These are phyloP conservation scores for Caenorhabditis sulstoni DNA, from an alignment of 2,888 invertebrate genomes.

Conservation along the genomic window DNA sequence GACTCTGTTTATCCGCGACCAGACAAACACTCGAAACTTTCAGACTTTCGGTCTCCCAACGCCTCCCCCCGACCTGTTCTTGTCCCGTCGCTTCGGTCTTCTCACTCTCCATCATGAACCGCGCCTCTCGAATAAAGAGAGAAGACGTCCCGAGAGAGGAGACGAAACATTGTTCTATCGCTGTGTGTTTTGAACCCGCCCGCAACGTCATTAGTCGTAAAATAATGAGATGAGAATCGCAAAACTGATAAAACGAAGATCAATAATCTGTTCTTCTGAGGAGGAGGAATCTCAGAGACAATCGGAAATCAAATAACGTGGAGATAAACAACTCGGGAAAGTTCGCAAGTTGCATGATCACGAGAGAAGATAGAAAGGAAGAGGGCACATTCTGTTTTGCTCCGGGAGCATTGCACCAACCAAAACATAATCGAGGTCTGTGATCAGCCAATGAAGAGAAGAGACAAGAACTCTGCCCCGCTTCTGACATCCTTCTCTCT, in stretches of 20 bases:
- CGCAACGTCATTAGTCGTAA: slow-evolving; percentile 8
- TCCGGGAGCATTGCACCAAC: slow-evolving; percentile 31
- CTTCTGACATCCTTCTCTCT: not conserved
- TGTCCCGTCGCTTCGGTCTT: not conserved
- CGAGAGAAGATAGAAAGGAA: not conserved
- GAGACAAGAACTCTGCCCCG: slow-evolving; percentile 16
- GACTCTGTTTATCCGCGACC: slow-evolving; percentile 27
- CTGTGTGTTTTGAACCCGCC: slow-evolving; percentile 37
- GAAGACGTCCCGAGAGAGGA: slow-evolving; percentile 27
- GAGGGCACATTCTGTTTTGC: slow-evolving; percentile 24
- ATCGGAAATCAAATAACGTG: slow-evolving; percentile 10
- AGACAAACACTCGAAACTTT: slow-evolving; percentile 44
- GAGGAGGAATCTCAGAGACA: too few species aligned
- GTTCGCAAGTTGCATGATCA: slow-evolving; percentile 5
- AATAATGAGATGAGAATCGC: slow-evolving; percentile 1
- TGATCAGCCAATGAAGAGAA: slow-evolving; percentile 16
- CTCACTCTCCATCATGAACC: slow-evolving; percentile 36
- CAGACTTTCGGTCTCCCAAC: slow-evolving; percentile 33
- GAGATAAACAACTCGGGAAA: slow-evolving; percentile 1
- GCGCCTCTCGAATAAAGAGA: slow-evolving; percentile 10
- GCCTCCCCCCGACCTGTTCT: slow-evolving; percentile 7
- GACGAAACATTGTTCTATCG: slow-evolving; percentile 11
- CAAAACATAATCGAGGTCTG: slow-evolving; percentile 44
- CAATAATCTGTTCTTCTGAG: slow-evolving; percentile 36
- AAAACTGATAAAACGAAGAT: slow-evolving; percentile 41